Percentiles rank a stretch among this genome's conserved stretches.
These are phyloP conservation scores for Monopis laevigella DNA, from an alignment of 2,888 invertebrate genomes.

Conservation along the genomic window DNA sequence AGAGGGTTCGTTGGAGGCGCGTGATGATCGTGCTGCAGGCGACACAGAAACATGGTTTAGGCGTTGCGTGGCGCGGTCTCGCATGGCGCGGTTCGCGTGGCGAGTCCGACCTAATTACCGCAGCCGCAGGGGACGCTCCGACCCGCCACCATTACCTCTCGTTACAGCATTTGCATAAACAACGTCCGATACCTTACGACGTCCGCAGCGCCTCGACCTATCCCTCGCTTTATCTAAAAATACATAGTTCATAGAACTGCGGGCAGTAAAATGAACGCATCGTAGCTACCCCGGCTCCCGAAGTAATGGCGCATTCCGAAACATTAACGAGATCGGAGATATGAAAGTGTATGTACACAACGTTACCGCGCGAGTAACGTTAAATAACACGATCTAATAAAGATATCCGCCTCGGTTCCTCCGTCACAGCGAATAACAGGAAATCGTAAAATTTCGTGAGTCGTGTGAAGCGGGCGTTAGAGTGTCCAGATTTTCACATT, in stretches of 20 bases:
- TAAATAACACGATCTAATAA: slow-evolving; percentile 48
- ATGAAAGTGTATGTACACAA: slow-evolving; percentile 33
- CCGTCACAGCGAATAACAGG: slow-evolving; percentile 37
- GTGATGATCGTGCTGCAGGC: slow-evolving; percentile 44
- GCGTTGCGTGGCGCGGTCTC: slow-evolving; percentile 36
- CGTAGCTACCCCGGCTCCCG: not conserved
- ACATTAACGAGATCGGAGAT: slow-evolving; percentile 49
- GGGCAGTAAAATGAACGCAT: slow-evolving; percentile 2
- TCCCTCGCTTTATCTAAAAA: slow-evolving; percentile 55
- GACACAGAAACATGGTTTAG: slow-evolving; percentile 53
- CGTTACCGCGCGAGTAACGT: slow-evolving; percentile 37
- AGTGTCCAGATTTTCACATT: slow-evolving; percentile 6
- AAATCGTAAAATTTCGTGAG: slow-evolving; percentile 51
- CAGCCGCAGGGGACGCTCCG: slow-evolving; percentile 33
- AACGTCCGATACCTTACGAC: slow-evolving; percentile 44
- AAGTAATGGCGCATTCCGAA: slow-evolving; percentile 40
- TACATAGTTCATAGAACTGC: slow-evolving; percentile 26
- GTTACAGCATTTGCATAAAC: slow-evolving; percentile 65
- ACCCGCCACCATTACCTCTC: slow-evolving; percentile 46
- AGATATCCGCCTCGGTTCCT: slow-evolving; percentile 43
- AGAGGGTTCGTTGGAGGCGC: not conserved
- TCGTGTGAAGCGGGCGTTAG: slow-evolving; percentile 30
- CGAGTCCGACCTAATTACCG: slow-evolving; percentile 58
- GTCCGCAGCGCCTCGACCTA: slow-evolving; percentile 29
- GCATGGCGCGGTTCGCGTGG: slow-evolving; percentile 23